A percentile compares a stretch with the other conserved stretches of the same genome.
phyloP scores from a whole-genome alignment of 2,113 vertebrate genomes.

The Stegostoma tigrinum region DNA sequence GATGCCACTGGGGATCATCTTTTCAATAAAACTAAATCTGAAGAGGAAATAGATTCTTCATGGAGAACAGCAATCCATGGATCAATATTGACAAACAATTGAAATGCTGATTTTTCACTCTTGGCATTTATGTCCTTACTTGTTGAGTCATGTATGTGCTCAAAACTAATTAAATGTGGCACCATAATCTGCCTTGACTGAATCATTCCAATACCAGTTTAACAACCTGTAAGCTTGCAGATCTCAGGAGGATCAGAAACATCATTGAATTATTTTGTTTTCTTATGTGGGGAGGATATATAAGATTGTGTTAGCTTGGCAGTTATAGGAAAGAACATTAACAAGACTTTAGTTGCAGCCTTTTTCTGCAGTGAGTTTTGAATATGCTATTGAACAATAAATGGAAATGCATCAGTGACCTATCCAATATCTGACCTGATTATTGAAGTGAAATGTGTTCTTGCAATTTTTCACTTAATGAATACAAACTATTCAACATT shows the following conservation, averaged over 20 bases:
- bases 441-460: neutral
- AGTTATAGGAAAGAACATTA: neutral
- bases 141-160: neutral
- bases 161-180: constrained; percentile 8
- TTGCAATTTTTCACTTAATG: neutral
- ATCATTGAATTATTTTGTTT: neutral
- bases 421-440: neutral
- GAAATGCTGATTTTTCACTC: neutral
- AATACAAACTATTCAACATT: neutral
- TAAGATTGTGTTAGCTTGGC: neutral
- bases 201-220: neutral
- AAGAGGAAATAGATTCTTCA: neutral
- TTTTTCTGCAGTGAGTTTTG: neutral
- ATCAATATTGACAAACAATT: neutral
- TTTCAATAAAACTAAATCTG: constrained; percentile 7
- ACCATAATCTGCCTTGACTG: neutral
- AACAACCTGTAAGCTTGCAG: neutral
- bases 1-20: neutral
- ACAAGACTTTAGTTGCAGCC: neutral
- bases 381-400: neutral
- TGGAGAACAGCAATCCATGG: neutral
- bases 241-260: neutral
- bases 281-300: neutral
- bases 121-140: neutral
- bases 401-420: neutral